A percentile compares a stretch with the other conserved stretches of the same genome.
Evolutionary conservation across 2,113 vertebrate genomes (phyloP).

Genomic region (Ceyx margarethae): DNA sequence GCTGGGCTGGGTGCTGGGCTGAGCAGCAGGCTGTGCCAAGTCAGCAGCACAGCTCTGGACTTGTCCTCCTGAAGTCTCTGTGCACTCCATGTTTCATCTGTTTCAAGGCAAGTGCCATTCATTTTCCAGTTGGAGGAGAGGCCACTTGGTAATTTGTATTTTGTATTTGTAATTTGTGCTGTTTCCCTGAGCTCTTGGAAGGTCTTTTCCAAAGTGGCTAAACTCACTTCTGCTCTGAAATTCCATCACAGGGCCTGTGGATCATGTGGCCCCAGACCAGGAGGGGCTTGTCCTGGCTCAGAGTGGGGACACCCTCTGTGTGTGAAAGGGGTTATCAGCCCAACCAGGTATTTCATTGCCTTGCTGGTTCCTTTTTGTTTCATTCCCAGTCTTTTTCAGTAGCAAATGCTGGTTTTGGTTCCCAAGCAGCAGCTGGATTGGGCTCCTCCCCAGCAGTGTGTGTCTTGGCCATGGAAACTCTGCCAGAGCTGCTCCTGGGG

Average conservation of each 20-base stretch:
- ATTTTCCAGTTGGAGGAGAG: not conserved
- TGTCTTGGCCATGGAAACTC: not conserved
- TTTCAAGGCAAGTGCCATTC: not conserved
- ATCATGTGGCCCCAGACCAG: not conserved
- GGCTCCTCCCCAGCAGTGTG: not conserved
- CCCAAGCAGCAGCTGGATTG: not conserved
- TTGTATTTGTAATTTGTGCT: not conserved
- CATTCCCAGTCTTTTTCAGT: not conserved
- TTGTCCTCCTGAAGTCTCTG: not conserved
- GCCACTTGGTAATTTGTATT: not conserved
- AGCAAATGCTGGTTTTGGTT: not conserved
- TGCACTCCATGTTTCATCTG: not conserved
- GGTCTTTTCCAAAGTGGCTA: not conserved
- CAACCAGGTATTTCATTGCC: not conserved
- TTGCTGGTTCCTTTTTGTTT: not conserved
- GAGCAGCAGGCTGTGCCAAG: not conserved
- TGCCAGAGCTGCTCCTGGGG: not conserved
- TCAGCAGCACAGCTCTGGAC: not conserved
- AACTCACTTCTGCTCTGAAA: not conserved
- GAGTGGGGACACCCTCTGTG: not conserved
- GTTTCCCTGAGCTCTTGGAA: not conserved
- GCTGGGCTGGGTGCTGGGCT: not conserved
- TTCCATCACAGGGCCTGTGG: not conserved
- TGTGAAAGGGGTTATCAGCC: rapidly evolving
- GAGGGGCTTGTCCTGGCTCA: not conserved